A percentile compares a stretch with the other conserved stretches of the same genome.
These are phyloP conservation scores for Eremobia ochroleuca DNA, from an alignment of 2,888 invertebrate genomes.

Conservation along the genomic window DNA sequence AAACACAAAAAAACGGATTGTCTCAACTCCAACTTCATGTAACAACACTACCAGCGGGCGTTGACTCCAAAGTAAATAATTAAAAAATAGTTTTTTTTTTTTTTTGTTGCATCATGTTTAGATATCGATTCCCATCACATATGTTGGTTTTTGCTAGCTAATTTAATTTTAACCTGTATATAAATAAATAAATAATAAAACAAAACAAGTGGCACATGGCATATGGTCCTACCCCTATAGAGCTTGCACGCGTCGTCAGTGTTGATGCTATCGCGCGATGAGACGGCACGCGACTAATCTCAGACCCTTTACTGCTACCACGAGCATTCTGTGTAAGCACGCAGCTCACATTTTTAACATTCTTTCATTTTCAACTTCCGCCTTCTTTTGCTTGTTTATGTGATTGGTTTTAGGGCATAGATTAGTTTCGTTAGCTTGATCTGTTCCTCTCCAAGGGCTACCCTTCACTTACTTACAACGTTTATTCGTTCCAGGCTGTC, in stretches of 20 bases:
- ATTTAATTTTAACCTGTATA: no score
- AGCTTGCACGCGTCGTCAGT: conserved; percentile 80
- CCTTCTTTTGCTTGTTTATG: not conserved
- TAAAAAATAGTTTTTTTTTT: no score
- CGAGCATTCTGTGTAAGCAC: conserved; percentile 51
- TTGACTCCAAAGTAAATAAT: no score
- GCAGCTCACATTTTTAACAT: conserved; percentile 16
- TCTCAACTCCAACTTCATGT: no score
- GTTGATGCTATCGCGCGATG: conserved; percentile 83
- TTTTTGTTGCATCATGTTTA: no score
- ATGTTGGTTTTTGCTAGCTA: no score
- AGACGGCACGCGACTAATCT: conserved; percentile 80
- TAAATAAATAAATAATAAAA: no score
- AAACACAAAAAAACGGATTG: no score
- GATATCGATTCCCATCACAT: no score
- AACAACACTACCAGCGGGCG: no score
- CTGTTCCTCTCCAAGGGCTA: not conserved
- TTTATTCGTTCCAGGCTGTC: not conserved
- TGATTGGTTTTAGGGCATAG: no score
- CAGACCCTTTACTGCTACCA: conserved; percentile 78
- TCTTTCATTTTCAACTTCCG: not conserved
- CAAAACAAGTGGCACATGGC: conserved; percentile 15
- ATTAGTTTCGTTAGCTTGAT: not conserved
- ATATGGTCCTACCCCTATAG: conserved; percentile 65
- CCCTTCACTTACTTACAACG: not conserved